phyloP scores from a whole-genome alignment of 2,888 invertebrate genomes.

The Odontothrips loti region DNA sequence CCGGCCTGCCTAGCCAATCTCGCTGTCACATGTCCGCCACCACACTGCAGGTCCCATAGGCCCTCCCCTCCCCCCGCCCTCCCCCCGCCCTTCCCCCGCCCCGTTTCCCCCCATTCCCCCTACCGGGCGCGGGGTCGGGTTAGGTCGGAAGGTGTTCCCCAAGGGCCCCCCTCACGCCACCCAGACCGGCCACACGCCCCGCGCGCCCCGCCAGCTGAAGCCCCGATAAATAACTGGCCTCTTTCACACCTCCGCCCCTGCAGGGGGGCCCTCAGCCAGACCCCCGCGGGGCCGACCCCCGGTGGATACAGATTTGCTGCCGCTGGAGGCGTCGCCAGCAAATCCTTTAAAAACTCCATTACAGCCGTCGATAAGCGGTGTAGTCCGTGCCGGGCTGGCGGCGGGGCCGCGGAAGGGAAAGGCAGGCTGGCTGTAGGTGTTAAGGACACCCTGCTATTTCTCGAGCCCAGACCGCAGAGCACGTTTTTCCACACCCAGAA shows the following conservation, averaged over 20 bases:
- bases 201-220: constrained; percentile 28
- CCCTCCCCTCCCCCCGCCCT: not conserved
- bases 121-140: constrained; percentile 10
- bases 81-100: constrained; percentile 16
- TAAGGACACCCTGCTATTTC: too few species aligned
- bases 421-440: too few species aligned
- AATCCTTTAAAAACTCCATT: not conserved
- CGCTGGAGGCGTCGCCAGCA: not conserved
- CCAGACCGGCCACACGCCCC: not conserved
- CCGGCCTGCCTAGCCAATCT: not conserved
- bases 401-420: too few species aligned
- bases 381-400: too few species aligned
- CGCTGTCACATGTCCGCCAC: constrained; percentile 15
- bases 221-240: not conserved
- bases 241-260: not conserved
- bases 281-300: not conserved
- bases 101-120: constrained; percentile 30
- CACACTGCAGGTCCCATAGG: not conserved
- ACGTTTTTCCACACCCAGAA: too few species aligned
- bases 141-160: constrained; percentile 27
- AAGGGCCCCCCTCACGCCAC: constrained; percentile 22
- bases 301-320: constrained; percentile 6
- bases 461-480: too few species aligned
- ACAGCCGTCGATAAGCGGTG: not conserved
- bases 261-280: not conserved